These are phyloP conservation scores for Plutella xylostella DNA, from an alignment of 2,888 invertebrate species.

Conservation along the genomic window DNA sequence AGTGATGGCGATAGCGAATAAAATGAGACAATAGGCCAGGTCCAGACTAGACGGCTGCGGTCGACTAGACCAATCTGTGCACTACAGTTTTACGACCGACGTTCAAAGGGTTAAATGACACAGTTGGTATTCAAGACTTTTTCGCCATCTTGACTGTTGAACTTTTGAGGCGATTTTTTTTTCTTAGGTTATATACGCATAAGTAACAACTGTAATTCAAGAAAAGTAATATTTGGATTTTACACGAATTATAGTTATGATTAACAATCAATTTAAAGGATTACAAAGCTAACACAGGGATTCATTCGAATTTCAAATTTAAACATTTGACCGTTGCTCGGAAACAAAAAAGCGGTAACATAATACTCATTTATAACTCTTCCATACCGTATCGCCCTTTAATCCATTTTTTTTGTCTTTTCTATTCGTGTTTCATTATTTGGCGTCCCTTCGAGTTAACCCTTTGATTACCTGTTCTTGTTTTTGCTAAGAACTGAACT, in stretches of 20 bases:
- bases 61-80: conserved; percentile 19
- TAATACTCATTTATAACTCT: conserved; percentile 32
- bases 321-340: conserved; percentile 45
- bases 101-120: conserved; percentile 12
- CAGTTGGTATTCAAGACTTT: no score
- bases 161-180: no score
- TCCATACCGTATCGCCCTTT: conserved; percentile 45
- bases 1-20: no score
- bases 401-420: conserved; percentile 37
- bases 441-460: conserved; percentile 28
- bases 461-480: conserved; percentile 59
- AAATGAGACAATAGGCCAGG: no score
- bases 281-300: no score
- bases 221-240: no score
- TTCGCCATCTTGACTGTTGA: no score
- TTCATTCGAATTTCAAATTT: no score
- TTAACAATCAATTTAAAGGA: conserved; percentile 2
- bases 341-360: conserved; percentile 31
- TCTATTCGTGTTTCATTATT: conserved; percentile 16
- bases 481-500: conserved; percentile 28
- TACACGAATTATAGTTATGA: not conserved
- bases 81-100: conserved; percentile 15
- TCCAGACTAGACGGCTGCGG: conserved; percentile 11
- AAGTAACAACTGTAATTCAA: no score
- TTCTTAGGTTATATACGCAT: no score